Conservation (phyloP, 2,888 invertebrate genomes). For the Caenorhabditis sulstoni region DNA sequence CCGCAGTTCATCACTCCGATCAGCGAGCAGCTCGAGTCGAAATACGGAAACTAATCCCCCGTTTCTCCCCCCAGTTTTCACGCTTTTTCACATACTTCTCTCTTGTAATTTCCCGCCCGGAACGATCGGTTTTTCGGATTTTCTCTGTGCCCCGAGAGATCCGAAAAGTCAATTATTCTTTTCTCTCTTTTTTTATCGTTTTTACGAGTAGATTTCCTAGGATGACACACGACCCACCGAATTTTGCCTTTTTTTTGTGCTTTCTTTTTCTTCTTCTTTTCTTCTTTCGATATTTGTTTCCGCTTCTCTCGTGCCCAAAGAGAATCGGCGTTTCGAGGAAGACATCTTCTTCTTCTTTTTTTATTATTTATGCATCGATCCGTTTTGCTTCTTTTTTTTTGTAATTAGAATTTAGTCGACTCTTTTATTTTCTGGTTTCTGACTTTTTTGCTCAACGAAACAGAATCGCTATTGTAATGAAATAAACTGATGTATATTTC, state of each 20-base stretch:
- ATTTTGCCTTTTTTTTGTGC: conserved; percentile 42
- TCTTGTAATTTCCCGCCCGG: conserved; percentile 9
- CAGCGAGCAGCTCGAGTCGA: conserved; percentile 49
- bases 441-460: background rate
- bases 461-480: background rate
- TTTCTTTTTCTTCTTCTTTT: conserved; percentile 13
- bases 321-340: background rate
- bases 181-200: conserved; percentile 35
- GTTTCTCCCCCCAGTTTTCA: background rate
- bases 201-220: conserved; percentile 45
- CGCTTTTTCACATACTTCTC: conserved; percentile 2
- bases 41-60: conserved; percentile 54
- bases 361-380: conserved; percentile 44
- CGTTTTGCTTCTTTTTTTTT: too few species aligned
- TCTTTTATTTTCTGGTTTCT: background rate
- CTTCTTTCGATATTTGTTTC: background rate
- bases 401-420: too few species aligned
- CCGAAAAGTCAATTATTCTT: too few species aligned
- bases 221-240: background rate
- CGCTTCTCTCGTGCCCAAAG: conserved; percentile 32
- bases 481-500: background rate
- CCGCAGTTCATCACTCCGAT: conserved; percentile 25
- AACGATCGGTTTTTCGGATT: background rate
- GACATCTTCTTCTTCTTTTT: background rate
- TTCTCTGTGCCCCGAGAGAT: conserved; percentile 40